Evolutionary conservation across 1,140 invertebrate genomes (phyloP).

Genomic region (Platyura marginata): DNA sequence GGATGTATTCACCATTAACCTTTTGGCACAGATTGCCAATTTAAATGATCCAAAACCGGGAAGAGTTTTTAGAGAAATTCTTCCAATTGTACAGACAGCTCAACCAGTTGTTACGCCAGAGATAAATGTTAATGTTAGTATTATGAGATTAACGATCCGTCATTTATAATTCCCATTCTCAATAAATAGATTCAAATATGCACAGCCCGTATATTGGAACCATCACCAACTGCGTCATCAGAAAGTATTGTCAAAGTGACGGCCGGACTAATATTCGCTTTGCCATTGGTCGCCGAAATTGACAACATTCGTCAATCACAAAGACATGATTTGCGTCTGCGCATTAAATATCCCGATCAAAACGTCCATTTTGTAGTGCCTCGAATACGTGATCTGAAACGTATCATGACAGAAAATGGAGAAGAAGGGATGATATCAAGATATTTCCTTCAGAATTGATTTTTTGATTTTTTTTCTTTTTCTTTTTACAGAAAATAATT

Average conservation of each 20-base stretch:
- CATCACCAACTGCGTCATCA: constrained; percentile 45
- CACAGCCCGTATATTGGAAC: constrained; percentile 66
- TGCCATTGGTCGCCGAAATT: constrained; percentile 72
- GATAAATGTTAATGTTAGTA: constrained; percentile 33
- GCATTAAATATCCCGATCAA: constrained; percentile 84
- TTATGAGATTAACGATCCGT: not conserved
- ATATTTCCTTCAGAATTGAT: too few relatives aligned
- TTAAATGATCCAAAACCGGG: constrained; percentile 72
- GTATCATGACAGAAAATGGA: constrained; percentile 22
- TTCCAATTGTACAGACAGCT: constrained; percentile 54
- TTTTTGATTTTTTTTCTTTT: too few relatives aligned
- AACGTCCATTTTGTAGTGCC: constrained; percentile 67
- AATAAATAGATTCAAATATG: constrained; percentile 46
- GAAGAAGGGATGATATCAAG: too few relatives aligned
- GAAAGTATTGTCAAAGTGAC: constrained; percentile 86
- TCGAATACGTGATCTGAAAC: constrained; percentile 43
- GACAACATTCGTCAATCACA: constrained; percentile 51
- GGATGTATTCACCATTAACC: constrained; percentile 58
- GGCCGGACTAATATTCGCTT: constrained; percentile 71
- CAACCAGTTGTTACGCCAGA: constrained; percentile 36
- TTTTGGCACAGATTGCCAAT: constrained; percentile 57
- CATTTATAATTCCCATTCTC: not conserved
- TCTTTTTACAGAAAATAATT: constrained; percentile 34
- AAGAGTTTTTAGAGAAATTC: constrained; percentile 56
- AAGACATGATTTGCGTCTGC: constrained; percentile 47